Conservation (phyloP, 53 echinoderm and acorn worm genomes). For the Crossaster papposus region DNA sequence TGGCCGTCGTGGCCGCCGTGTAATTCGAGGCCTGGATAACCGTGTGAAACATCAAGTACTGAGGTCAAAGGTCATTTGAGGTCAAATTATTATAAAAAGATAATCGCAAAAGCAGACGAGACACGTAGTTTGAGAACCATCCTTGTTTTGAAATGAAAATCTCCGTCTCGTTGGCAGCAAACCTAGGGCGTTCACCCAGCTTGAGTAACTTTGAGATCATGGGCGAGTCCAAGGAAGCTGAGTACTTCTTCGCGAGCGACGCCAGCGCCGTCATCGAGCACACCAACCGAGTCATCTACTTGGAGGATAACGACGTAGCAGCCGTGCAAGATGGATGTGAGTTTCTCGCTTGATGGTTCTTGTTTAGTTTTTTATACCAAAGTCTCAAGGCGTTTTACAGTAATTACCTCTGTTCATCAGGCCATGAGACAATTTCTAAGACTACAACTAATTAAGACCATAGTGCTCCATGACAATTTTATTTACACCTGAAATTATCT, state of each 20-base stretch:
- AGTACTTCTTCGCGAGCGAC: slow-evolving; percentile 96
- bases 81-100: no score
- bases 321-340: slow-evolving; percentile 94
- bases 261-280: slow-evolving; percentile 99
- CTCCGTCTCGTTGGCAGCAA: background rate
- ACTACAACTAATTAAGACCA: no score
- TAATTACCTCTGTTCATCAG: no score
- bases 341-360: slow-evolving; percentile 28
- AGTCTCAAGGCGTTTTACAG: background rate
- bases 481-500: no score
- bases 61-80: no score
- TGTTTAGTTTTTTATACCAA: background rate
- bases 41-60: no score
- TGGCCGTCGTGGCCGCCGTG: no score
- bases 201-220: slow-evolving; percentile 85
- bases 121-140: background rate
- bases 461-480: no score
- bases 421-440: no score
- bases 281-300: slow-evolving; percentile 96
- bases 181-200: slow-evolving; percentile 61
- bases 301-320: slow-evolving; percentile 97
- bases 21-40: no score
- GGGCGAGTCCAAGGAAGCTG: slow-evolving; percentile 90
- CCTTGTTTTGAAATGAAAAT: background rate
- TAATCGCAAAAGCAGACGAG: no score